phyloP scores from a whole-genome alignment of 23 tunicate species.

The Ascidia mentula region DNA sequence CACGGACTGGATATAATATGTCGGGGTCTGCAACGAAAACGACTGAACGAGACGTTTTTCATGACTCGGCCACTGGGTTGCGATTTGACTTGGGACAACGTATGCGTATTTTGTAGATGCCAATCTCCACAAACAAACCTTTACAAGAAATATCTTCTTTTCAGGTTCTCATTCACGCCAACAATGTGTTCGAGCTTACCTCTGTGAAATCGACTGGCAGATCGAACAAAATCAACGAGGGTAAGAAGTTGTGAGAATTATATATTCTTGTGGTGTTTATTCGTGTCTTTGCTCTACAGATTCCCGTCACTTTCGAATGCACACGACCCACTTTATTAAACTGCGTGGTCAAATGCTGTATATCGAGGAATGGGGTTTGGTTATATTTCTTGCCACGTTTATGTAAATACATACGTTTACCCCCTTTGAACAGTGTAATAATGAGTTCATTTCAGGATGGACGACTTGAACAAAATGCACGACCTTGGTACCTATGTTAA shows the following conservation, averaged over 20 bases:
- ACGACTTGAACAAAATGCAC: constrained; percentile 44
- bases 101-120: background rate
- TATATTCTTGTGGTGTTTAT: too few relatives aligned
- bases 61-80: constrained; percentile 48
- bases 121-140: too few relatives aligned
- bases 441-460: constrained; percentile 25
- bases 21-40: constrained; percentile 23
- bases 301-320: constrained; percentile 12
- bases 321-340: constrained; percentile 35
- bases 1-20: constrained; percentile 29
- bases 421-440: background rate
- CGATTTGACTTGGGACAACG: constrained; percentile 48
- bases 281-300: too few relatives aligned
- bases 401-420: constrained; percentile 23
- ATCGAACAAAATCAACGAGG: constrained; percentile 16
- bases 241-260: background rate
- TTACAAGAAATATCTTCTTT: background rate
- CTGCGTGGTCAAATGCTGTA: constrained; percentile 52
- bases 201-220: constrained; percentile 47
- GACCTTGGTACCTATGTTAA: constrained; percentile 39
- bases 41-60: constrained; percentile 44
- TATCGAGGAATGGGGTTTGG: constrained; percentile 36
- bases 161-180: constrained; percentile 37
- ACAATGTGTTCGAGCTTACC: constrained; percentile 47
- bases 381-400: constrained; percentile 36